Base-by-base conservation (phyloP, 64 coral and sea anemone genomes). In the Dendronephthya gigantea region DNA sequence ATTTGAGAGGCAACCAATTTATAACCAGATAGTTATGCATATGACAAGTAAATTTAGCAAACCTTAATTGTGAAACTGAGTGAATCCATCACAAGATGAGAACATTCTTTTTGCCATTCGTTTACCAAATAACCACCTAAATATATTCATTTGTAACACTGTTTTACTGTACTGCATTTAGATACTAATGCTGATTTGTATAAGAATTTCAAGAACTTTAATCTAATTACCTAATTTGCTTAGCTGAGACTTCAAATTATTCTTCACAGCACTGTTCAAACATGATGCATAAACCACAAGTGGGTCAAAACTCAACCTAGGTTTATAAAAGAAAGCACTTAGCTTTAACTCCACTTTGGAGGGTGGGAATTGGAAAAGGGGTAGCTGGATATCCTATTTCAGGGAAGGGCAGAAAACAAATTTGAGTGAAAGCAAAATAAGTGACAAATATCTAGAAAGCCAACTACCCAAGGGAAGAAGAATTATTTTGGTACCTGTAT, bases 21-120 rank as follows among this genome's bases (percentile, higher is more conserved):
- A n/a, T n/a, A n/a, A n/a, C n/a, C n/a, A n/a, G n/a, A n/a, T n/a
- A 62, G 55, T 27, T 1, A 23, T 62, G 17, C 19, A 2, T 17
- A 62, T 12, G 25, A n/a, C 25, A 27, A 52, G 13, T 52, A 52
- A 16, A 62, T 27, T 36, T 15, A 79, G 7, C 2, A 9, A 45
- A 79, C 72, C 72, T 79, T 79, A 4, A 79, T 19, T 36, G 72
- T 79, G 22, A 79, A 79, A 79, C 27, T 79, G 36, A 79, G 72
- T 19, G 72, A 29, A 33, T 79, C 72, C 72, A 79, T 79, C 1
- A 79, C 72, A 79, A 79, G 72, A 79, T 79, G 32, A 0, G 72
- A 36, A 29, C 72, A 79, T 79, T 39, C 72, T 38, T 79, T 34
- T 9, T 79, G 72, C 72, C 72, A 79, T 79, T 79, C 72, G 37